A percentile compares a stretch with the other conserved stretches of the same genome.
Conservation (phyloP, 2,797 vertebrate species). For the Pteronotus mesoamericanus region DNA sequence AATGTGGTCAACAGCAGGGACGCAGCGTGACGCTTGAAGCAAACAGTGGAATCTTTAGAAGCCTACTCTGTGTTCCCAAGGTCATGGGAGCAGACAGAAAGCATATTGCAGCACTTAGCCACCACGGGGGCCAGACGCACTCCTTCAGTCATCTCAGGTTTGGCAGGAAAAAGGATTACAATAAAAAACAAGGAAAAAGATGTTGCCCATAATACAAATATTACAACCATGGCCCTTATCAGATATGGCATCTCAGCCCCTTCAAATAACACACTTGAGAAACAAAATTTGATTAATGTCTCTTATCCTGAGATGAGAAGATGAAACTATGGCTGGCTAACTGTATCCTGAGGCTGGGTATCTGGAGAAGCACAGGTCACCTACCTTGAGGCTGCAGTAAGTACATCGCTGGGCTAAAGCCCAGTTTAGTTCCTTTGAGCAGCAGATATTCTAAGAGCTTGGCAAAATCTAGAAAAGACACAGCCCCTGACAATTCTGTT, state of each 20-base stretch:
- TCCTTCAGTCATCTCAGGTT: neutral
- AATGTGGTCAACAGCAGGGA: conserved; percentile 71
- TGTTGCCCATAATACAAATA: conserved; percentile 9
- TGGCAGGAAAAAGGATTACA: neutral
- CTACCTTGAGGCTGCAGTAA: neutral
- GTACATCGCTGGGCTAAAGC: neutral
- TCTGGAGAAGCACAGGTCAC: neutral
- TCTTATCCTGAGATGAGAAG: neutral
- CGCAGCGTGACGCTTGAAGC: conserved; percentile 57
- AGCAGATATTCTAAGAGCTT: neutral
- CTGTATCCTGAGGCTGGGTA: neutral
- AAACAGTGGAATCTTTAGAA: conserved; percentile 72
- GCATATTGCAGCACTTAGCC: neutral
- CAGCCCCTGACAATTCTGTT: neutral
- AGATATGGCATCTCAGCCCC: neutral
- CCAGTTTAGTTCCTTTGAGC: neutral
- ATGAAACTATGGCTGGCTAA: neutral
- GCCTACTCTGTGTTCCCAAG: conserved; percentile 60
- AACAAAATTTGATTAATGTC: neutral
- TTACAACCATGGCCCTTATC: neutral
- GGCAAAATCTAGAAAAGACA: neutral
- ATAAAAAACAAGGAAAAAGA: neutral
- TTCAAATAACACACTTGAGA: neutral
- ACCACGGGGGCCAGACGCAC: neutral
- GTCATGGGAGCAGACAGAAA: conserved; percentile 67